Conservation (phyloP, 2,888 invertebrate genomes). For the Idaea dimidiata region DNA sequence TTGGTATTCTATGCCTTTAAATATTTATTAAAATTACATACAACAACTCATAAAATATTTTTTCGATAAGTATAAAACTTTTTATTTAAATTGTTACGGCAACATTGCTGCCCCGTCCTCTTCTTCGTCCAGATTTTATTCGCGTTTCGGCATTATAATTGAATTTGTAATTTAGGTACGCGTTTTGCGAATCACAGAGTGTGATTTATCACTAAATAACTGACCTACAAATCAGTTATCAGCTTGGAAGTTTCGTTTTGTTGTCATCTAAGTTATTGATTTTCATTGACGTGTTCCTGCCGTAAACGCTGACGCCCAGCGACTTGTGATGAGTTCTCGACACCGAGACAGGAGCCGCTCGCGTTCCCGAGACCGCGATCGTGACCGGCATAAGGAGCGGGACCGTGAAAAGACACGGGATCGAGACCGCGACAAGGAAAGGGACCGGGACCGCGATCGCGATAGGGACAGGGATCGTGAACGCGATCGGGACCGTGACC, state of each 20-base stretch:
- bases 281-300: slow-evolving; percentile 11
- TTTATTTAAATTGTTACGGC: too few relatives aligned
- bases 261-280: neutral
- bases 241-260: slow-evolving; percentile 44
- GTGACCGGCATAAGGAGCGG: slow-evolving; percentile 55
- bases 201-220: too few relatives aligned
- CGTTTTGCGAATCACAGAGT: too few relatives aligned
- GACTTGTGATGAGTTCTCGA: slow-evolving; percentile 72
- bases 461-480: slow-evolving; percentile 50
- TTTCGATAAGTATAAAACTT: too few relatives aligned
- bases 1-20: too few relatives aligned
- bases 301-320: neutral
- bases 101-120: too few relatives aligned
- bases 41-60: too few relatives aligned
- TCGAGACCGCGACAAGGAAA: slow-evolving; percentile 57
- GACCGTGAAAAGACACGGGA: slow-evolving; percentile 50
- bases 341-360: slow-evolving; percentile 77
- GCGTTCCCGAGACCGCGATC: slow-evolving; percentile 59
- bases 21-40: too few relatives aligned
- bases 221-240: slow-evolving; percentile 19
- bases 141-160: too few relatives aligned
- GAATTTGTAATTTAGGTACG: too few relatives aligned
- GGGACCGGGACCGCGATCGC: slow-evolving; percentile 57
- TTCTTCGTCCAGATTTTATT: too few relatives aligned
- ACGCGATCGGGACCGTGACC: slow-evolving; percentile 49